These are phyloP conservation scores for Spodoptera litura DNA, from an alignment of 1,140 invertebrate species.

Conservation along the genomic window DNA sequence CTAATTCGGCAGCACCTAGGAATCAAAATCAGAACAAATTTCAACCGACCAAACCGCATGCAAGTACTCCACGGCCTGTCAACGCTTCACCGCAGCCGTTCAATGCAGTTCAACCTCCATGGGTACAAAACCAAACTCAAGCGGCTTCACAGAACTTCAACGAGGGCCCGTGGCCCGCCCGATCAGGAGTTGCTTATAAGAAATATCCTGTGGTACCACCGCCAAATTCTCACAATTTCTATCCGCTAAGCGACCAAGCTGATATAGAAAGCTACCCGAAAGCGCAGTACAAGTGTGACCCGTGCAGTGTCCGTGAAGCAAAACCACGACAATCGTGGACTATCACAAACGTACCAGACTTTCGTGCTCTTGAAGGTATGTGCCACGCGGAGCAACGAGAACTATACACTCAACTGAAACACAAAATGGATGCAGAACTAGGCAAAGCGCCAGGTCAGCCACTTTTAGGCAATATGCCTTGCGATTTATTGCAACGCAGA, in stretches of 20 bases:
- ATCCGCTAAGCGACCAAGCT: slow-evolving; percentile 73
- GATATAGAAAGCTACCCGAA: slow-evolving; percentile 76
- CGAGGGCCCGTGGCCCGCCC: slow-evolving; percentile 72
- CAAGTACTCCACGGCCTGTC: slow-evolving; percentile 68
- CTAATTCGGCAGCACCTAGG: slow-evolving; percentile 75
- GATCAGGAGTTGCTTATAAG: slow-evolving; percentile 72
- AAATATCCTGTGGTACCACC: slow-evolving; percentile 74
- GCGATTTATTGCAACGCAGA: slow-evolving; percentile 74
- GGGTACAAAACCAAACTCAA: slow-evolving; percentile 75
- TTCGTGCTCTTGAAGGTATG: slow-evolving; percentile 73
- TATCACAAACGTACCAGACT: slow-evolving; percentile 79
- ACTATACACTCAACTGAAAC: slow-evolving; percentile 77
- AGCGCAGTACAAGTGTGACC: slow-evolving; percentile 74
- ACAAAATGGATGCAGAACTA: slow-evolving; percentile 80
- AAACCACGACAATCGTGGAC: slow-evolving; percentile 83
- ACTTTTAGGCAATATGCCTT: slow-evolving; percentile 66
- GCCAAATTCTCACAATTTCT: slow-evolving; percentile 73
- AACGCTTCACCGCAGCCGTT: slow-evolving; percentile 77
- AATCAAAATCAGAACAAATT: slow-evolving; percentile 82
- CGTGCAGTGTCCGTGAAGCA: slow-evolving; percentile 74
- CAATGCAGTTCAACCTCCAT: slow-evolving; percentile 76
- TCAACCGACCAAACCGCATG: slow-evolving; percentile 71
- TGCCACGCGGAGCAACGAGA: slow-evolving; percentile 77
- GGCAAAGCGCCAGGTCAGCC: slow-evolving; percentile 76
- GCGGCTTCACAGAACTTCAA: slow-evolving; percentile 65